A percentile compares a stretch with the other conserved stretches of the same genome.
Evolutionary conservation across 2,113 vertebrate species (phyloP).

Genomic region (Alouatta palliata): DNA sequence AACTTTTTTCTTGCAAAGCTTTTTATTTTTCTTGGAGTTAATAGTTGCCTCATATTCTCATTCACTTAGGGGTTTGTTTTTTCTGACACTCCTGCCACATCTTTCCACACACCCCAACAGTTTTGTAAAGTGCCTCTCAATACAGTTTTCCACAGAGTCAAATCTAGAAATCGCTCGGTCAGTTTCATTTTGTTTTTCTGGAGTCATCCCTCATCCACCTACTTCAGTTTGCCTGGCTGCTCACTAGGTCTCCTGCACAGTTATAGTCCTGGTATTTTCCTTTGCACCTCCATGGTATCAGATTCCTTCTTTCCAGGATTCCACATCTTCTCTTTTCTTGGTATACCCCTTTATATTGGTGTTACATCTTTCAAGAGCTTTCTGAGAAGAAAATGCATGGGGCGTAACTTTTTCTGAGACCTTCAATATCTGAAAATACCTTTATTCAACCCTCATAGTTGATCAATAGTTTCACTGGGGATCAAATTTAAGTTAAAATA

Average conservation of each 20-base stretch:
- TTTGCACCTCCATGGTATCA: neutral
- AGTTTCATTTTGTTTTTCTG: neutral
- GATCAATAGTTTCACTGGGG: neutral
- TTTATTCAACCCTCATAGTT: neutral
- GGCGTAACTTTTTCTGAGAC: neutral
- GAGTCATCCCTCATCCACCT: neutral
- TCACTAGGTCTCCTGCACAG: neutral
- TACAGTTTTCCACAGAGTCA: neutral
- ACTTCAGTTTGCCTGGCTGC: neutral
- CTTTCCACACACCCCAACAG: neutral
- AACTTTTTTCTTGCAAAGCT: constrained; percentile 29
- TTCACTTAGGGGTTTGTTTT: neutral
- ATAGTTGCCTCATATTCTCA: neutral
- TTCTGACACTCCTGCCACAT: neutral
- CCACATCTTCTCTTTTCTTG: neutral
- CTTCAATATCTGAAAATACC: neutral
- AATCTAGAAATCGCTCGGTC: neutral
- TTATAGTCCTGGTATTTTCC: neutral
- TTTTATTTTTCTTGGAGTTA: constrained; percentile 33
- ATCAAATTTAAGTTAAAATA: constrained; percentile 43
- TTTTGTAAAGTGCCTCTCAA: neutral
- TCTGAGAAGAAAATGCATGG: neutral
- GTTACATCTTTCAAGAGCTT: neutral
- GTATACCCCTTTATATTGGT: neutral
- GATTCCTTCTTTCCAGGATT: neutral